Conservation (phyloP, 2,888 invertebrate genomes). For the Endotricha flammealis region DNA sequence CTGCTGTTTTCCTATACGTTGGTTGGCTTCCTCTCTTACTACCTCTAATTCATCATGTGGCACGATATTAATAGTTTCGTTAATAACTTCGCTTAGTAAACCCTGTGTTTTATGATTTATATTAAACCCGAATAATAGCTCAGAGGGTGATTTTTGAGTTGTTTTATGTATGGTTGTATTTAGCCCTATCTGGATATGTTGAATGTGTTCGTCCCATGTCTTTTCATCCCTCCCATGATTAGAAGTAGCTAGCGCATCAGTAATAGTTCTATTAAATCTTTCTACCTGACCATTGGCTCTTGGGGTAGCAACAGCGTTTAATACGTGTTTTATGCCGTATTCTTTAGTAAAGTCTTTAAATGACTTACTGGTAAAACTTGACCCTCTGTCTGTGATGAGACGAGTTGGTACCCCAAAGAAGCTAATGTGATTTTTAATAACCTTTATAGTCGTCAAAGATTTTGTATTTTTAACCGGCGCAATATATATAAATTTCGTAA, state of each 20-base stretch:
- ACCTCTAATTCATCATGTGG: neutral
- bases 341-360: slow-evolving; percentile 15
- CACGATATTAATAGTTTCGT: slow-evolving; percentile 5
- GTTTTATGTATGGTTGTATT: slow-evolving; percentile 17
- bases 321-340: slow-evolving; percentile 16
- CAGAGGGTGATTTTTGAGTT: slow-evolving; percentile 16
- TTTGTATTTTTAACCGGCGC: slow-evolving; percentile 21
- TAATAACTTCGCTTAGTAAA: slow-evolving; percentile 12
- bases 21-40: slow-evolving; percentile 1
- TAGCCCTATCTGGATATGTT: slow-evolving; percentile 16
- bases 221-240: slow-evolving; percentile 6
- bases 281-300: slow-evolving; percentile 17
- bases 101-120: slow-evolving; percentile 9
- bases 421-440: slow-evolving; percentile 17
- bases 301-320: slow-evolving; percentile 22
- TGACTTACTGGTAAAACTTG: slow-evolving; percentile 14
- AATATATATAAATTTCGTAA: slow-evolving; percentile 20
- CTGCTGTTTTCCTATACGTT: slow-evolving; percentile 6
- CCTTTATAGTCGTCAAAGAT: slow-evolving; percentile 14
- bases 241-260: slow-evolving; percentile 9
- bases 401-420: slow-evolving; percentile 18
- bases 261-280: slow-evolving; percentile 13
- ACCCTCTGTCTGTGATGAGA: slow-evolving; percentile 16
- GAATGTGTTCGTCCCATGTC: slow-evolving; percentile 10
- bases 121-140: slow-evolving; percentile 17